phyloP scores from a whole-genome alignment of 1,140 invertebrate species.

The Thalassaphorura encarpata region DNA sequence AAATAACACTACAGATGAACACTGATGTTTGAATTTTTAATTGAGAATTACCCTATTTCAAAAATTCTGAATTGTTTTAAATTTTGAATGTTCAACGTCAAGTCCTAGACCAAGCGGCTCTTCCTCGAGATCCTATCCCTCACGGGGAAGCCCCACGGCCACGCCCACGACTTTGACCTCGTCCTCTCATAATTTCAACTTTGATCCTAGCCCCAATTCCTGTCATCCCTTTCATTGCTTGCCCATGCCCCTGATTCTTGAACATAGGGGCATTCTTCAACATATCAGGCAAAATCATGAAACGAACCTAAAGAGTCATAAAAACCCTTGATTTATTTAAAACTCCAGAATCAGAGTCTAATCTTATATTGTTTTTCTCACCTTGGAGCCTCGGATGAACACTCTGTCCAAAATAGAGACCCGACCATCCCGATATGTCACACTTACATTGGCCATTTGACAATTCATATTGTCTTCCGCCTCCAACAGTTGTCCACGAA shows the following conservation, averaged over 20 bases:
- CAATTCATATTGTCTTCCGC: conserved; percentile 99
- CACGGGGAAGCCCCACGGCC: conserved; percentile 26
- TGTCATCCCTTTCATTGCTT: conserved; percentile 70
- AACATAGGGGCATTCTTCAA: conserved; percentile 99
- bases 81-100: too few relatives aligned
- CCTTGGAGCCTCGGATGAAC: conserved; percentile 96
- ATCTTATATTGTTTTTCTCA: too few relatives aligned
- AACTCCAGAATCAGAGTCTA: too few relatives aligned
- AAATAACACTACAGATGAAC: too few relatives aligned
- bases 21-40: too few relatives aligned
- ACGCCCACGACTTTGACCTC: too few relatives aligned
- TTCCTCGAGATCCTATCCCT: background rate
- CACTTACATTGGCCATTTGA: conserved; percentile 89
- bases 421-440: conserved; percentile 82
- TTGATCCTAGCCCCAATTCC: conserved; percentile 67
- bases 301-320: too few relatives aligned
- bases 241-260: conserved; percentile 78
- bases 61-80: too few relatives aligned
- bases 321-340: too few relatives aligned
- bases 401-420: conserved; percentile 93
- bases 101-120: too few relatives aligned
- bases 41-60: too few relatives aligned
- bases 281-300: conserved; percentile 98
- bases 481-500: conserved; percentile 95
- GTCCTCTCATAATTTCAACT: conserved; percentile 40